Evolutionary conservation across 2,113 vertebrate species (phyloP).

Genomic region (Sardina pilchardus): DNA sequence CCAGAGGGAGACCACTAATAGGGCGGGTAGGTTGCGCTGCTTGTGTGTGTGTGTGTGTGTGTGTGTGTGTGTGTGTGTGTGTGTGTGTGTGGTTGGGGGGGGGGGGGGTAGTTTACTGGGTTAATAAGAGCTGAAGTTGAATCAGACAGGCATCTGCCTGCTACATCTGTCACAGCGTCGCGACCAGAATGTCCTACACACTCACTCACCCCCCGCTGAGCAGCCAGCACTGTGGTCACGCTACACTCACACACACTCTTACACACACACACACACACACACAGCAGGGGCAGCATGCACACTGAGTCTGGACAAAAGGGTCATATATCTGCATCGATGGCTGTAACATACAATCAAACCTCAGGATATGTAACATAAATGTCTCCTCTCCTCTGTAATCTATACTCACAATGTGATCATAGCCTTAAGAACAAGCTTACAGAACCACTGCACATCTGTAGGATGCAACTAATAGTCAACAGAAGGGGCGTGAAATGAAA

Average conservation of each 20-base stretch:
- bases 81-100: neutral
- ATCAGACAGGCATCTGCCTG: conserved; percentile 62
- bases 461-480: neutral
- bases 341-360: neutral
- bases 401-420: neutral
- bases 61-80: neutral
- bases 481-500: neutral
- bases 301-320: neutral
- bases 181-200: neutral
- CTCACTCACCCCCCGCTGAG: neutral
- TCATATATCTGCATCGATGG: neutral
- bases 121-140: conserved; percentile 53
- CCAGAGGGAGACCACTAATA: neutral
- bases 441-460: neutral
- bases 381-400: neutral
- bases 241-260: neutral
- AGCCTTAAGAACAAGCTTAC: neutral
- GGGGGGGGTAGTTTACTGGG: neutral
- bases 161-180: conserved; percentile 32
- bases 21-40: neutral
- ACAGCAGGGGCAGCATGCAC: neutral
- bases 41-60: neutral
- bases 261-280: neutral
- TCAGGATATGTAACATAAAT: neutral
- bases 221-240: neutral